Percentiles rank a stretch among this genome's conserved stretches.
Conservation (phyloP, 2,888 invertebrate genomes). For the Thereva nobilitata region DNA sequence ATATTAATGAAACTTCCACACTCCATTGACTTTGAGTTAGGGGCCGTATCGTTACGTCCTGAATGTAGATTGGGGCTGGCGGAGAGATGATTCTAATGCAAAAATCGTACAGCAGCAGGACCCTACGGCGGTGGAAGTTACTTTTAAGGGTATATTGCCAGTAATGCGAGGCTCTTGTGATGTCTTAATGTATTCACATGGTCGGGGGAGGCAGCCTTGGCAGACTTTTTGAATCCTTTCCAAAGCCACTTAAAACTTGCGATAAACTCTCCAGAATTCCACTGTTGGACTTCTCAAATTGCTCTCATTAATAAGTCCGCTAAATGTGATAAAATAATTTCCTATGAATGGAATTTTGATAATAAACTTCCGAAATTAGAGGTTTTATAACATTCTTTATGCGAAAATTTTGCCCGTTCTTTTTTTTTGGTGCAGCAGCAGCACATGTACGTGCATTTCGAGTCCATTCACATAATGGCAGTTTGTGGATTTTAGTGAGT, state of each 20-base stretch:
- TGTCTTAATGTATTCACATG: conserved; percentile 21
- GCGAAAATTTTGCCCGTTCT: no score
- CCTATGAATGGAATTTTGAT: no score
- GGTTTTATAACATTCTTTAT: no score
- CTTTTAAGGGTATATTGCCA: conserved; percentile 2
- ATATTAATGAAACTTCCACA: conserved; percentile 36
- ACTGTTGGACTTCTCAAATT: background rate
- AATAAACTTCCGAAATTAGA: no score
- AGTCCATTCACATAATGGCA: no score
- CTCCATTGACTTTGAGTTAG: conserved; percentile 35
- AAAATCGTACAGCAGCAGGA: conserved; percentile 17
- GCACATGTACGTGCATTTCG: no score
- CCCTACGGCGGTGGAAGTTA: conserved; percentile 14
- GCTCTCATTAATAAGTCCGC: no score
- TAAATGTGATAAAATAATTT: no score
- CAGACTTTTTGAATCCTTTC: conserved; percentile 31
- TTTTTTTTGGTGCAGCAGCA: no score
- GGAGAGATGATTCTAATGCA: conserved; percentile 8
- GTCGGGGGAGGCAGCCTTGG: background rate
- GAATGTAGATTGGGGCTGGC: background rate
- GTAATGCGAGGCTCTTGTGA: conserved; percentile 28
- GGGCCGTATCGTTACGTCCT: conserved; percentile 3
- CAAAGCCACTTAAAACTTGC: conserved; percentile 31
- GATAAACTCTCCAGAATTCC: conserved; percentile 24
- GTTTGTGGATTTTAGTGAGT: no score